Conservation (phyloP, 2,888 invertebrate genomes). For the Melanophora roralis region DNA sequence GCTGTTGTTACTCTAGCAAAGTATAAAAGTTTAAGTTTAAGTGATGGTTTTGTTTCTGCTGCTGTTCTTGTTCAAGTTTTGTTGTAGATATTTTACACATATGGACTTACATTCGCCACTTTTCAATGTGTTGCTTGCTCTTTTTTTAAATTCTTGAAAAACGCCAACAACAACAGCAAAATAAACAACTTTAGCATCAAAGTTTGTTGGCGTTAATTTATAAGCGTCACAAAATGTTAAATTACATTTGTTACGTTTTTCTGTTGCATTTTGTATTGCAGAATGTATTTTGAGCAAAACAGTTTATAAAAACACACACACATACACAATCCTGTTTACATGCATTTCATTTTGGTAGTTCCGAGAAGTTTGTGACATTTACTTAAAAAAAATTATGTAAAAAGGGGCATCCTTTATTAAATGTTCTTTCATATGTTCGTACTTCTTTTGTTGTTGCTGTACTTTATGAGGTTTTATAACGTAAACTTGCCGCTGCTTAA, state of each 20-base stretch:
- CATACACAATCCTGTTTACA: conserved; percentile 17
- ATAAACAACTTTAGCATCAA: conserved; percentile 54
- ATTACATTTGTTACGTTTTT: conserved; percentile 58
- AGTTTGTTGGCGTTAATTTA: conserved; percentile 67
- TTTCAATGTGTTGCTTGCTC: conserved; percentile 10
- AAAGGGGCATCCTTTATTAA: conserved; percentile 50
- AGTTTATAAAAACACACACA: neutral
- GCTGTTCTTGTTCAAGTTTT: neutral
- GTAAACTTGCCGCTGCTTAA: conserved; percentile 45
- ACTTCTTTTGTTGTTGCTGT: conserved; percentile 8
- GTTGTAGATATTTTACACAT: conserved; percentile 27
- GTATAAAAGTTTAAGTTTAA: conserved; percentile 37
- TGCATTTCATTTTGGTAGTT: conserved; percentile 50
- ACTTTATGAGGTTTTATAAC: neutral
- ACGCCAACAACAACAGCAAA: neutral
- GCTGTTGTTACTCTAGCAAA: conserved; percentile 14
- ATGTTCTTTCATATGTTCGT: conserved; percentile 29
- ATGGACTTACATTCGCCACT: conserved; percentile 36
- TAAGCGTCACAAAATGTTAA: conserved; percentile 64
- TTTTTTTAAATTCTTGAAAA: conserved; percentile 42
- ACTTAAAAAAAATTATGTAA: conserved; percentile 7
- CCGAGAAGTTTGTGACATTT: conserved; percentile 43
- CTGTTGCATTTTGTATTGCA: conserved; percentile 56
- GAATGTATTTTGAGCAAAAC: conserved; percentile 14
- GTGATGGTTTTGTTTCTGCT: conserved; percentile 37